These are phyloP conservation scores for Lithophane semibrunnea DNA, from an alignment of 2,888 invertebrate genomes.

Conservation along the genomic window DNA sequence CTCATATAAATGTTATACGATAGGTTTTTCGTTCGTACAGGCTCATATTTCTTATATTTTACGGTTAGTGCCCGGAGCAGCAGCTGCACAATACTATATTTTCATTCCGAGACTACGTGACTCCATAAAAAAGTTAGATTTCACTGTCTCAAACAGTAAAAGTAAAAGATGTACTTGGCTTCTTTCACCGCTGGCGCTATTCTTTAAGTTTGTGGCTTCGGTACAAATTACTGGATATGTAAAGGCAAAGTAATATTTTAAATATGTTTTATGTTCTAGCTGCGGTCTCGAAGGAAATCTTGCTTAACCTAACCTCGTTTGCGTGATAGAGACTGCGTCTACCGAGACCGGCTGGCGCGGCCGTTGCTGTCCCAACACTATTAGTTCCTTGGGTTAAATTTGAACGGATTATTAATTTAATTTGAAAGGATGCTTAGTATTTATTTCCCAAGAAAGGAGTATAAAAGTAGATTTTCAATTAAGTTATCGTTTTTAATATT, in stretches of 20 bases:
- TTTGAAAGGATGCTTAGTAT: background rate
- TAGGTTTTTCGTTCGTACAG: conserved; percentile 21
- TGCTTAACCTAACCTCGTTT: conserved; percentile 64
- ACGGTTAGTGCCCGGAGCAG: conserved; percentile 29
- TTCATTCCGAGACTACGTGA: conserved; percentile 47
- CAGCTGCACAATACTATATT: conserved; percentile 56
- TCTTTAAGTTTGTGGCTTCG: conserved; percentile 41
- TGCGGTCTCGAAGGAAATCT: conserved; percentile 70
- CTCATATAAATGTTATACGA: conserved; percentile 10
- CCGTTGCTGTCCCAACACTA: conserved; percentile 27
- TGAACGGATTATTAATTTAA: conserved; percentile 33
- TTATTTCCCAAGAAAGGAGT: background rate
- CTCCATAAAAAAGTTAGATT: conserved; percentile 48
- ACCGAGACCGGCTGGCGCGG: conserved; percentile 35
- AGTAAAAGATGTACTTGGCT: conserved; percentile 47
- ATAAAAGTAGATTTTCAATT: background rate
- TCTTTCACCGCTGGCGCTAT: conserved; percentile 26
- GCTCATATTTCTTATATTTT: conserved; percentile 51
- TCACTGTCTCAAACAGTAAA: conserved; percentile 43
- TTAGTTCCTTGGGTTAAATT: conserved; percentile 34
- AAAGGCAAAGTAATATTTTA: conserved; percentile 48
- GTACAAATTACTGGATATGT: conserved; percentile 43
- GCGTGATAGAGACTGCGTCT: conserved; percentile 62
- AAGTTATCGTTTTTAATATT: background rate
- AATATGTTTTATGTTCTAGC: conserved; percentile 51